phyloP scores from a whole-genome alignment of 2,888 invertebrate species.

The Sipha maydis region DNA sequence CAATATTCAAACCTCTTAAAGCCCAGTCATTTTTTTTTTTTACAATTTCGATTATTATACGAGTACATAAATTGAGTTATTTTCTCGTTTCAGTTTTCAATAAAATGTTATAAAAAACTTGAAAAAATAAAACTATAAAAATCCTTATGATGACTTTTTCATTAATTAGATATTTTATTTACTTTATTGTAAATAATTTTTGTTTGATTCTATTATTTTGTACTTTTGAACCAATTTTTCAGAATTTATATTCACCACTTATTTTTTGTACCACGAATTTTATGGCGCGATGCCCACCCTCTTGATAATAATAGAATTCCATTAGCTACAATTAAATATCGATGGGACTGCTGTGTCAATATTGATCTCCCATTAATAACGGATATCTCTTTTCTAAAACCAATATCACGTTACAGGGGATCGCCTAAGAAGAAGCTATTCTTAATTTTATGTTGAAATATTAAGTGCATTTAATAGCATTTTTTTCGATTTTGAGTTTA shows the following conservation, averaged over 20 bases:
- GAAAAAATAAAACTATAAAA: not conserved
- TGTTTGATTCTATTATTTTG: not conserved
- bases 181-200: not conserved
- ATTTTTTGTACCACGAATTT: not conserved
- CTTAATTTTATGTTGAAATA: not conserved
- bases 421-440: not conserved
- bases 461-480: not conserved
- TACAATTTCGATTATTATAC: too few species aligned
- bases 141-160: not conserved
- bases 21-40: too few species aligned
- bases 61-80: not conserved
- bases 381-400: not conserved
- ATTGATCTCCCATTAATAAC: not conserved
- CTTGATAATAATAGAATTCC: constrained; percentile 6
- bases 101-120: not conserved
- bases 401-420: not conserved
- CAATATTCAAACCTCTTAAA: too few species aligned
- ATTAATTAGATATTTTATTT: not conserved
- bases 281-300: not conserved
- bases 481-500: not conserved
- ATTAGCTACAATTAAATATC: constrained; percentile 11
- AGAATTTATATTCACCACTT: not conserved
- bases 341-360: not conserved
- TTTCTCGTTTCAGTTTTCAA: not conserved
- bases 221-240: not conserved